Conservation (phyloP, 2,113 vertebrate species). For the Ictalurus punctatus region DNA sequence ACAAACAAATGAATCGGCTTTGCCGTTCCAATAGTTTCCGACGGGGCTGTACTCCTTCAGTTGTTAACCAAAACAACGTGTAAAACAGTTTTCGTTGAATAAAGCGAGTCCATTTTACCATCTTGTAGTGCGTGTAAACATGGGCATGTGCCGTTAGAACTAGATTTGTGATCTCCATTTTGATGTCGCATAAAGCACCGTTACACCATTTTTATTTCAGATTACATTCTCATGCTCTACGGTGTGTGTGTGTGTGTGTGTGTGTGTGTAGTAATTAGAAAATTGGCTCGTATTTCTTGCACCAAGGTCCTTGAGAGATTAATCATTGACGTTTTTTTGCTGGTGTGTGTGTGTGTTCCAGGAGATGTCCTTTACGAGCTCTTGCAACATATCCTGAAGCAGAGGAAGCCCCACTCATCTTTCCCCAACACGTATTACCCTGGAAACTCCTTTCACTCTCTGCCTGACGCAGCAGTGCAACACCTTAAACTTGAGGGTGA, state of each 20-base stretch:
- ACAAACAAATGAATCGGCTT: too few species aligned
- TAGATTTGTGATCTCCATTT: background rate
- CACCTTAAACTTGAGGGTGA: constrained; percentile 93
- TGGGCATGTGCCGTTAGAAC: background rate
- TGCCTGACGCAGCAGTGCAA: constrained; percentile 80
- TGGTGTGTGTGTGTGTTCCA: constrained; percentile 58
- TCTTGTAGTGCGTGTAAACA: background rate
- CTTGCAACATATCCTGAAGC: constrained; percentile 96
- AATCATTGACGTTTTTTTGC: background rate
- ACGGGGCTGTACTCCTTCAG: too few species aligned
- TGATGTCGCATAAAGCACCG: background rate
- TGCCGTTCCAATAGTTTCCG: too few species aligned
- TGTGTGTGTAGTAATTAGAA: background rate
- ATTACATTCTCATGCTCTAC: background rate
- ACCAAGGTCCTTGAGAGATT: background rate
- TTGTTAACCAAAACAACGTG: background rate
- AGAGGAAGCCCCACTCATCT: constrained; percentile 84
- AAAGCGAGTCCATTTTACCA: background rate
- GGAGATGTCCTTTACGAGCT: constrained; percentile 97
- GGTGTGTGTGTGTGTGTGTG: too few species aligned
- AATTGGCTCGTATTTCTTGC: background rate
- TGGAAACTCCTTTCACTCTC: constrained; percentile 86
- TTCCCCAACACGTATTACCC: constrained; percentile 89
- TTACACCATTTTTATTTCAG: background rate
- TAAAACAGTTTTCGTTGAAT: background rate